phyloP scores from a whole-genome alignment of 1,140 invertebrate genomes.

The Drepana arcuata region DNA sequence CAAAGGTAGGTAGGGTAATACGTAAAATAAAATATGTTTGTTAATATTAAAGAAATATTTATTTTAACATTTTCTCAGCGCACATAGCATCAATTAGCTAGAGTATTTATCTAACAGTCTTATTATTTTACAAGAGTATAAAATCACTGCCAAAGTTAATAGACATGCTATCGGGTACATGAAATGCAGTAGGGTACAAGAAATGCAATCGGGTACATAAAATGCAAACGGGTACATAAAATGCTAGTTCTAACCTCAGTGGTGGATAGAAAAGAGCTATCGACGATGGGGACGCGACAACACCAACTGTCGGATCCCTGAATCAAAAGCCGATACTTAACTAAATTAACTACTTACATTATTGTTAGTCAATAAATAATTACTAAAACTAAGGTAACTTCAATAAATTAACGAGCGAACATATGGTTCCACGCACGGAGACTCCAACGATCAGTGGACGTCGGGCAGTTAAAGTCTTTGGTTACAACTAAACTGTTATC shows the following conservation, averaged over 20 bases:
- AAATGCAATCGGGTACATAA: conserved; percentile 9
- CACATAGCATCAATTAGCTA: conserved; percentile 52
- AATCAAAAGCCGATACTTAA: neutral
- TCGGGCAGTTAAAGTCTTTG: conserved; percentile 59
- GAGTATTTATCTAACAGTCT: conserved; percentile 69
- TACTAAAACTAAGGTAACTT: conserved; percentile 63
- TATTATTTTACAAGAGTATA: conserved; percentile 67
- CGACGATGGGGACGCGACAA: too few species aligned
- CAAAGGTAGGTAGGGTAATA: conserved; percentile 3
- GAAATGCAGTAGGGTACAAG: conserved; percentile 39
- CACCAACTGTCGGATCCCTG: neutral
- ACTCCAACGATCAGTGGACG: conserved; percentile 11
- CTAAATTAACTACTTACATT: conserved; percentile 25
- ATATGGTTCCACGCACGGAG: conserved; percentile 26
- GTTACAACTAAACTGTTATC: conserved; percentile 19
- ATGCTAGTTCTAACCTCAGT: too few species aligned
- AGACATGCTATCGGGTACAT: conserved; percentile 54
- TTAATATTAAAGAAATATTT: conserved; percentile 35
- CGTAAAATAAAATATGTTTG: conserved; percentile 22
- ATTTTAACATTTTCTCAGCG: conserved; percentile 38
- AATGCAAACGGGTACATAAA: too few species aligned
- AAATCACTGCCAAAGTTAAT: conserved; percentile 39
- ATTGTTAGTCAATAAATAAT: conserved; percentile 63
- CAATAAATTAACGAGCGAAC: conserved; percentile 51
- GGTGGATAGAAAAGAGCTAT: too few species aligned